These are phyloP conservation scores for Hypocryptadius cinnamomeus DNA, from an alignment of 2,113 vertebrate species.

Conservation along the genomic window DNA sequence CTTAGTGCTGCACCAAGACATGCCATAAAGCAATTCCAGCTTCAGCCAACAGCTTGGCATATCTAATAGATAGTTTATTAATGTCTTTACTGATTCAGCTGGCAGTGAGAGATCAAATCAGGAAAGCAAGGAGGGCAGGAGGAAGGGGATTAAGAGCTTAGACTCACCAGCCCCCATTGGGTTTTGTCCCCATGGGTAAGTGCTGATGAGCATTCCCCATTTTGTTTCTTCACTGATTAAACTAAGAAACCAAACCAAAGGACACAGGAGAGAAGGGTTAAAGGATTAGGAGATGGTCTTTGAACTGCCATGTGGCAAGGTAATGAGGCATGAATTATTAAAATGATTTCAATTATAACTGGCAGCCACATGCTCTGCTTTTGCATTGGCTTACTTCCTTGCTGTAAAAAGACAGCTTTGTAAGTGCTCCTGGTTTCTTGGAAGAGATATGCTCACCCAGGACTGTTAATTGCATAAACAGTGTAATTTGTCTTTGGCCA, in stretches of 20 bases:
- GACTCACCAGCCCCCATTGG: not conserved
- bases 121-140: not conserved
- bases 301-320: conserved; percentile 53
- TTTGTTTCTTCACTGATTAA: conserved; percentile 40
- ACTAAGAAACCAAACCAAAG: conserved; percentile 34
- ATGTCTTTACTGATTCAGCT: not conserved
- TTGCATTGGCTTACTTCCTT: not conserved
- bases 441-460: not conserved
- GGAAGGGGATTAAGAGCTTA: not conserved
- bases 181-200: not conserved
- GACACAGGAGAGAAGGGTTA: conserved; percentile 34
- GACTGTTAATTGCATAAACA: not conserved
- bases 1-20: not conserved
- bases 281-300: conserved; percentile 49
- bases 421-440: not conserved
- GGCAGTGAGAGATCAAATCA: not conserved
- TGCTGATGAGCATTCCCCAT: not conserved
- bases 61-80: not conserved
- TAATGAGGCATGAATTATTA: conserved; percentile 64
- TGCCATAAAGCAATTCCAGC: not conserved
- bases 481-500: not conserved
- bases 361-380: not conserved
- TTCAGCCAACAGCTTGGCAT: not conserved
- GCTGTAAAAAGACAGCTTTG: not conserved
- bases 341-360: conserved; percentile 51